Evolutionary conservation across 2,113 vertebrate species (phyloP), one percentile per base, ranked within the genome.

Genomic region (Pleuronectes platessa): DNA sequence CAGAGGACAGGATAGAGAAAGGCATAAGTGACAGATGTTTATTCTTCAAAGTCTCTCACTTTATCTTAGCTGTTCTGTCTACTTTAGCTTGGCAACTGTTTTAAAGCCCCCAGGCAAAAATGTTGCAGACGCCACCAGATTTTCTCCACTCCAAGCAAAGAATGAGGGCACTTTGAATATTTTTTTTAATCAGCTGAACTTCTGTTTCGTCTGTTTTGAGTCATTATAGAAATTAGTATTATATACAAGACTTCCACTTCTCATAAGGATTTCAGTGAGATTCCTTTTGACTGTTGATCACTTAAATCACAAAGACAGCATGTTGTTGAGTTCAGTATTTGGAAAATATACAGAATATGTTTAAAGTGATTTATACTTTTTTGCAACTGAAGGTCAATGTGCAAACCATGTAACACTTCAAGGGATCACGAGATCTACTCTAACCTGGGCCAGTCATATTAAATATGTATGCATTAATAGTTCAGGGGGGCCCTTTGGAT

Each of bases 161-260:
- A 54, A 83, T 60, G 78, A 71, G 45, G 45, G 14, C 45, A 14
- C 18, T 86, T 35, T 86, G 71, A 71, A 82, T 75, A 55, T 78
- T 76, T 37, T 78, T 83, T 67, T 71, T 66, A 27, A 68, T 61
- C 21, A 56, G 72, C 55, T 68, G 56, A 78, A 81, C 63, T 83
- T 82, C 61, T 78, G 74, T 87, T 63, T 69, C 81, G 58, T 68
- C 64, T 83, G 51, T 53, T 20, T 9, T 20, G 51, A 74, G 65
- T 77, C 69, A 61, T 82, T 65, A 72, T 27, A 74, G 24, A 63
- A 61, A 82, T 76, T 66, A 20, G 65, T 75, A 85, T 86, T 88
- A 79, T 45, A 26, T 67, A 40, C 61, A 77, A 49, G 27, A 40
- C 47, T 64, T 61, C 26, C 55, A 56, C 35, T 56, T 64, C 31